Percentiles rank a stretch among this genome's conserved stretches.
Conservation (phyloP, 2,797 vertebrate species). For the Bucorvus abyssinicus region DNA sequence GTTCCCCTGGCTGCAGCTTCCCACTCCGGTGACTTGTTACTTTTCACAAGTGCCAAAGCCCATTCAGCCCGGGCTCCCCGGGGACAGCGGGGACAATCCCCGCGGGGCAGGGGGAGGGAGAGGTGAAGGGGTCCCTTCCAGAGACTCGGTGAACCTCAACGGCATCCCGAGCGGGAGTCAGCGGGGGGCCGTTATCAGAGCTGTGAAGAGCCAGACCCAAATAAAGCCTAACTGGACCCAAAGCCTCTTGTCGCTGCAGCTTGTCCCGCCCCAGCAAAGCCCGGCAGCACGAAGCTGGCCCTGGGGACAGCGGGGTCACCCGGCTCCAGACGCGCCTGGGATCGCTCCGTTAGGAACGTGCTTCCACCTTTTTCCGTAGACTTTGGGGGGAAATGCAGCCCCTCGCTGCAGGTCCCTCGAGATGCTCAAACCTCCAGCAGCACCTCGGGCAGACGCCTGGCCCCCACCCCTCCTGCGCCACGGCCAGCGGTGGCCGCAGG, state of each 20-base stretch:
- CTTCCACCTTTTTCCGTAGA: neutral
- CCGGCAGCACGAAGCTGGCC: neutral
- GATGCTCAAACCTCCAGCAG: neutral
- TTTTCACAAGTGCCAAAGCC: conserved; percentile 76
- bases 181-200: neutral
- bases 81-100: conserved; percentile 33
- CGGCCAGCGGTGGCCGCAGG: fast-evolving
- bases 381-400: neutral
- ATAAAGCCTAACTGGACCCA: neutral
- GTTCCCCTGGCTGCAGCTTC: conserved; percentile 69
- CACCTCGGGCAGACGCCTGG: fast-evolving
- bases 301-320: neutral
- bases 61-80: conserved; percentile 58
- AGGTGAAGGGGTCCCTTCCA: conserved; percentile 1
- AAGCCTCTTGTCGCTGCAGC: neutral
- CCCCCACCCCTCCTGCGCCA: fast-evolving
- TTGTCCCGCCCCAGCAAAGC: neutral
- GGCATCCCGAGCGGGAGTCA: neutral
- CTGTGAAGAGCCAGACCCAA: neutral
- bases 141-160: conserved; percentile 27
- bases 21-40: conserved; percentile 72
- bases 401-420: fast-evolving
- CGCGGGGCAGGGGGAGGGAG: neutral
- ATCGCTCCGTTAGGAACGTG: fast-evolving
- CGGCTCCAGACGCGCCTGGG: fast-evolving